These are phyloP conservation scores for Acrossocheilus wenchowensis DNA, from an alignment of 2,797 vertebrate genomes.

Conservation along the genomic window DNA sequence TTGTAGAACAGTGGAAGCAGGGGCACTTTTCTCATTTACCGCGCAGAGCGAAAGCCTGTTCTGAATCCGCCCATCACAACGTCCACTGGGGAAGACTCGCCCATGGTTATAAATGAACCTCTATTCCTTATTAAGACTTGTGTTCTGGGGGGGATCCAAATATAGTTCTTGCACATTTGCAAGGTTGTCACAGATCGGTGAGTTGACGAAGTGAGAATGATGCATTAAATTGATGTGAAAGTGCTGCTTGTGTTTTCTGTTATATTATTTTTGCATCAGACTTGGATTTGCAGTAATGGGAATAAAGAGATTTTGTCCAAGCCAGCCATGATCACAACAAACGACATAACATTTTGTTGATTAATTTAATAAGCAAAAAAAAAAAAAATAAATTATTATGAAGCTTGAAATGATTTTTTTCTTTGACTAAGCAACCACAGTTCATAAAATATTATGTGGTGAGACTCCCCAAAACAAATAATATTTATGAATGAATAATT, in stretches of 20 bases:
- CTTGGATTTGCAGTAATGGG: background rate
- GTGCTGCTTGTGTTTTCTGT: background rate
- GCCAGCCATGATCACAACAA: background rate
- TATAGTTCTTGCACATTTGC: constrained; percentile 44
- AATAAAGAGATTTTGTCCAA: background rate
- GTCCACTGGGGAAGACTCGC: constrained; percentile 41
- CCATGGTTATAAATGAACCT: constrained; percentile 48
- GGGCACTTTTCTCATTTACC: constrained; percentile 48
- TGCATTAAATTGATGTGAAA: background rate
- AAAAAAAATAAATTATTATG: background rate
- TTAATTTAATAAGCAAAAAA: no score
- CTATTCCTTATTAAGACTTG: constrained; percentile 56
- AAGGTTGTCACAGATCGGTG: constrained; percentile 32
- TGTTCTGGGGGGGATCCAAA: constrained; percentile 52
- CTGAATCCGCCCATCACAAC: constrained; percentile 49
- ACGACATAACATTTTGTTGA: constrained; percentile 5
- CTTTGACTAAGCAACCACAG: background rate
- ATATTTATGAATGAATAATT: background rate
- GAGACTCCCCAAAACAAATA: background rate
- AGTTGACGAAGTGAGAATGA: constrained; percentile 18
- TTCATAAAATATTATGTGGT: background rate
- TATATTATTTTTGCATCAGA: background rate
- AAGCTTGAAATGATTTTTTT: no score
- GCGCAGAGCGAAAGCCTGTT: constrained; percentile 52
- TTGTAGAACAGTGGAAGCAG: constrained; percentile 53